Conservation (phyloP, 2,888 invertebrate genomes). For the Tholera decimalis region DNA sequence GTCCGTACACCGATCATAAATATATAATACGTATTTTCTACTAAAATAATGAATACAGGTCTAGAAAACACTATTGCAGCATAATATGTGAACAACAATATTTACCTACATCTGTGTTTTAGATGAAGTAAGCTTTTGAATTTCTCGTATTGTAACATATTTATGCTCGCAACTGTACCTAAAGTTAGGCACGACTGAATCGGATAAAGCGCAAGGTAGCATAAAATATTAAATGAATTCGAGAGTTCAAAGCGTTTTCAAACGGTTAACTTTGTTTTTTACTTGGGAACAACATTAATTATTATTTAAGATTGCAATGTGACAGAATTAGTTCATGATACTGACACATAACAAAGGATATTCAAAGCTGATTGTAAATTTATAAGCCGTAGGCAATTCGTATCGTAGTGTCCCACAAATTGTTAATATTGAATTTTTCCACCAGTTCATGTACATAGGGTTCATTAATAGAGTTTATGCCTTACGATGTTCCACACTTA, state of each 20-base stretch:
- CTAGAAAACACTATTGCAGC: too few species aligned
- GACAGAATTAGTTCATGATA: background rate
- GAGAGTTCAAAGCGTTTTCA: slow-evolving; percentile 25
- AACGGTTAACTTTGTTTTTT: slow-evolving; percentile 29
- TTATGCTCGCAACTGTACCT: background rate
- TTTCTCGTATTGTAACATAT: background rate
- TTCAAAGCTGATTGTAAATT: too few species aligned
- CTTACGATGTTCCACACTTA: too few species aligned
- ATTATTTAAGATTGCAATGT: slow-evolving; percentile 30
- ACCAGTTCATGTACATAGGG: too few species aligned
- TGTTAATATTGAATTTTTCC: too few species aligned
- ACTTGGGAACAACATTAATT: slow-evolving; percentile 29
- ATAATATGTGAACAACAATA: too few species aligned
- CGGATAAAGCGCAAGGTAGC: slow-evolving; percentile 47
- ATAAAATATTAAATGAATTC: slow-evolving; percentile 49
- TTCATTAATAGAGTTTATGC: too few species aligned
- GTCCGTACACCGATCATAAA: background rate
- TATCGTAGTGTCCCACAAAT: too few species aligned
- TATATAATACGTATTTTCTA: background rate
- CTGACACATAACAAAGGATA: too few species aligned
- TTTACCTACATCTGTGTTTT: background rate
- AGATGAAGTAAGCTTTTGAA: background rate
- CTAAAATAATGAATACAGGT: background rate
- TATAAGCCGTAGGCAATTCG: too few species aligned
- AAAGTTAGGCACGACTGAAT: slow-evolving; percentile 33